Conservation (phyloP, 2,797 vertebrate species). For the Erethizon dorsatum region DNA sequence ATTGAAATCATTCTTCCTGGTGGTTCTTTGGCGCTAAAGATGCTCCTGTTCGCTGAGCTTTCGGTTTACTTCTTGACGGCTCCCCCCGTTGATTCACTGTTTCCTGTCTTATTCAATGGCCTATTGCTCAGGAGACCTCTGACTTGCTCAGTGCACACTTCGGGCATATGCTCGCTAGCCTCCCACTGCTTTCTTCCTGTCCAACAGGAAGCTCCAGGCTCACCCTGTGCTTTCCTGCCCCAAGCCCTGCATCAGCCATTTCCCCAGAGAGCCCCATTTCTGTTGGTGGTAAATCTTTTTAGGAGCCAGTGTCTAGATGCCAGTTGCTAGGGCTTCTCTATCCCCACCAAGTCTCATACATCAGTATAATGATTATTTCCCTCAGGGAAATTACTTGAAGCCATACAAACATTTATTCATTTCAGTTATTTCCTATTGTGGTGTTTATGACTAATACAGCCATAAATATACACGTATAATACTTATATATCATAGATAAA, state of each 20-base stretch:
- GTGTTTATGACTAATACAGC: too few species aligned
- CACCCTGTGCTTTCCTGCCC: neutral
- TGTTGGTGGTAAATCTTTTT: accelerated
- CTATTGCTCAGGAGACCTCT: neutral
- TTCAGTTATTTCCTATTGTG: neutral
- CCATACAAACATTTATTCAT: too few species aligned
- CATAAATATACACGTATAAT: neutral
- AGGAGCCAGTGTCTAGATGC: neutral
- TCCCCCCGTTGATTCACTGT: accelerated
- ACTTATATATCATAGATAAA: neutral
- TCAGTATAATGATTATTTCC: neutral
- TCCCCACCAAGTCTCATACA: too few species aligned
- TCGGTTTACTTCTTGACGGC: too few species aligned
- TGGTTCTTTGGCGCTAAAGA: neutral
- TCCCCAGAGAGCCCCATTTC: neutral
- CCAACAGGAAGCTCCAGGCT: neutral
- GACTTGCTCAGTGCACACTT: neutral
- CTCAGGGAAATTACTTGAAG: neutral
- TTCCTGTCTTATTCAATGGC: neutral
- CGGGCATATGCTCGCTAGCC: neutral
- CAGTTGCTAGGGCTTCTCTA: neutral
- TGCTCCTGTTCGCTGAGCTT: neutral
- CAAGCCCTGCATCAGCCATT: neutral
- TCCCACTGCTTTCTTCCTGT: neutral
- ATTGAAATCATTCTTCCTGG: neutral